Base-by-base conservation (phyloP, 2,888 invertebrate species). In the Brachynemurus nebulosus region DNA sequence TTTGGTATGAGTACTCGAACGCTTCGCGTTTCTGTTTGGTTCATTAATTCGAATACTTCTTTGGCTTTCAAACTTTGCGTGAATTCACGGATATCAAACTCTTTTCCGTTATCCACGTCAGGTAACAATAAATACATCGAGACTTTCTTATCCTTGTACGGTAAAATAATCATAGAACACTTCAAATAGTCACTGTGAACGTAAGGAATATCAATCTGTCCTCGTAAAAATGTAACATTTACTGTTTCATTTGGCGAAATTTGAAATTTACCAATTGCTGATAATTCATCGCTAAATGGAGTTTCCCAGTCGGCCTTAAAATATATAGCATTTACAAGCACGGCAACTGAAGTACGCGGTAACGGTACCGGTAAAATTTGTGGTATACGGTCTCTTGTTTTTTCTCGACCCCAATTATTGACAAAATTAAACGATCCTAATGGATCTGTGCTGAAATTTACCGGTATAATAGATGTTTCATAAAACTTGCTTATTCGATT, bases 111-210 rank as follows among this genome's bases (percentile, higher is more conserved):
- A 12, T 58, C 52, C 6, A 44, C 44, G 16, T 58, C 60, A 0
- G 71, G 71, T 6, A 69, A 51, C 3, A 72, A 49, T 25, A 71
- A 54, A 47, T 66, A 66, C 64, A 72, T 65, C 9, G 61, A 59
- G 3, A 66, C 54, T 44, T 66, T 58, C 14, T 57, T 54, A 21
- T 63, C 61, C 42, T 60, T 59, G 48, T 70, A 70, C 0, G 70
- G 68, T 9, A 70, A 50, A 16, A 59, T 62, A 7, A 67, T 54
- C 52, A 68, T 59, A 42, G 59, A 57, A 47, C 60, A 65, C 17
- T 58, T 52, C 5, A 60, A 52, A 5, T 54, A 48, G 7, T 50
- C 49, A 21, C 57, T 61, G 46, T 64, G 61, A 1, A 55, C 51
- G 47, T 63, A 67, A 2, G 56, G 57, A 6, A 66, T 54, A 7